Base-by-base conservation (phyloP, 1,140 invertebrate species). In the Trichomalopsis sarcophagae region DNA sequence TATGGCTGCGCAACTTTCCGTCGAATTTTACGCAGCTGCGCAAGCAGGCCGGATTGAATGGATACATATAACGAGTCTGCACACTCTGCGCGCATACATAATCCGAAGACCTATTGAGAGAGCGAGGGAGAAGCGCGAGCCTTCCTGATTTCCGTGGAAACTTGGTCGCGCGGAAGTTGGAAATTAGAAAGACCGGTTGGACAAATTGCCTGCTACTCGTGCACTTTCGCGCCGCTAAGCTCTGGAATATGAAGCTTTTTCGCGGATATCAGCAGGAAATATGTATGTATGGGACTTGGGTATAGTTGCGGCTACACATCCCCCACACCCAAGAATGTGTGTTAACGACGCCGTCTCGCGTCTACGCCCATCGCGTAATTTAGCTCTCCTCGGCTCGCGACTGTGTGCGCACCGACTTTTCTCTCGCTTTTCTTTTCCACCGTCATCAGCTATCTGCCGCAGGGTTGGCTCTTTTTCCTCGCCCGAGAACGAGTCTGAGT, bases 191-290 rank as follows among this genome's bases (percentile, higher is more conserved):
- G 76, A 27, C 9, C 6, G 44, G 76, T 11, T 27, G 73, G 55
- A 76, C 66, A 74, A 82, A 82, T 82, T 69, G 81, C 68, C 14
- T 82, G 81, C 81, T 74, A 82, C 81, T 74, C 47, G 36, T 82
- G 69, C 81, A 82, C 69, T 71, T 82, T 82, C 68, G 44, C 30
- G 7, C 68, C 40, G 81, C 36, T 73, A 73, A 82, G 68, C 81
- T 74, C 33, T 11, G 17, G 81, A 74, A 74, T 82, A 82, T 82
- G 82, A 68, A 83, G 73, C 82, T 84, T 77, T 84, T 84, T 84
- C 75, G 74, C 74, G 82, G 27, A 47, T 83, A 83, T 83, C 81
- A 83, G 47, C 81, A 66, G 47, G 73, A 76, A 50, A 55, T 17
- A 17, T n/a, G 21, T 62, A n/a, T 62, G 50, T 2, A 13, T 47